Evolutionary conservation across 1,140 invertebrate species (phyloP).

Genomic region (Drosophila fuyamai): DNA sequence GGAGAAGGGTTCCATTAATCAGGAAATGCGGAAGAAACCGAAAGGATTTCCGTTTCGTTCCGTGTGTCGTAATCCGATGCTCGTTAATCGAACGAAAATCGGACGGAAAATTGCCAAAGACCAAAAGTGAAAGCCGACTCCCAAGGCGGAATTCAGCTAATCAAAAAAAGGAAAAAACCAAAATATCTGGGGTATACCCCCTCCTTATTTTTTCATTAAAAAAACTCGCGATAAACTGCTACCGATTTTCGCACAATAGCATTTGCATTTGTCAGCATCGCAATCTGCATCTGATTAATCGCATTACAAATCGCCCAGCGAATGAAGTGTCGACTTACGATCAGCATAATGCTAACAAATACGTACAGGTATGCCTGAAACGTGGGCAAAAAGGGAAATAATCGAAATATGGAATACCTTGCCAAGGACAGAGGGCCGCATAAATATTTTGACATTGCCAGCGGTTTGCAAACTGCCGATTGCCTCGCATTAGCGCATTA

Average conservation of each 20-base stretch:
- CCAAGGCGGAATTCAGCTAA: background rate
- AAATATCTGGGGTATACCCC: background rate
- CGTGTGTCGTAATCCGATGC: constrained; percentile 60
- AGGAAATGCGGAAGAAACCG: constrained; percentile 71
- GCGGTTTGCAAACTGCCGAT: constrained; percentile 40
- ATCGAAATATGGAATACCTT: background rate
- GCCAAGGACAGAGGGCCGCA: constrained; percentile 54
- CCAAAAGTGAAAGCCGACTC: constrained; percentile 75
- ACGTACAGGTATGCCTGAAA: background rate
- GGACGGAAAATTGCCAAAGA: constrained; percentile 48
- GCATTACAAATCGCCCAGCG: constrained; percentile 54
- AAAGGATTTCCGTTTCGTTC: constrained; percentile 75
- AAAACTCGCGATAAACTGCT: constrained; percentile 53
- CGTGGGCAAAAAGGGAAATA: background rate
- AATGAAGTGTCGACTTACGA: constrained; percentile 80
- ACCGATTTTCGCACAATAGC: constrained; percentile 61
- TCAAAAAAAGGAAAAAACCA: constrained; percentile 1
- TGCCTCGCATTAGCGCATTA: constrained; percentile 59
- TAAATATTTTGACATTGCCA: constrained; percentile 71
- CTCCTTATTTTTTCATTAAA: constrained; percentile 1
- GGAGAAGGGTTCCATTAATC: constrained; percentile 72
- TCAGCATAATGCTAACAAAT: constrained; percentile 75
- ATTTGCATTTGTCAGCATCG: constrained; percentile 74
- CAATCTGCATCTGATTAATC: constrained; percentile 54
- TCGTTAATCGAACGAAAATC: constrained; percentile 34